Conservation (phyloP, 2,113 vertebrate species). For the Mesembrinibis cayennensis region DNA sequence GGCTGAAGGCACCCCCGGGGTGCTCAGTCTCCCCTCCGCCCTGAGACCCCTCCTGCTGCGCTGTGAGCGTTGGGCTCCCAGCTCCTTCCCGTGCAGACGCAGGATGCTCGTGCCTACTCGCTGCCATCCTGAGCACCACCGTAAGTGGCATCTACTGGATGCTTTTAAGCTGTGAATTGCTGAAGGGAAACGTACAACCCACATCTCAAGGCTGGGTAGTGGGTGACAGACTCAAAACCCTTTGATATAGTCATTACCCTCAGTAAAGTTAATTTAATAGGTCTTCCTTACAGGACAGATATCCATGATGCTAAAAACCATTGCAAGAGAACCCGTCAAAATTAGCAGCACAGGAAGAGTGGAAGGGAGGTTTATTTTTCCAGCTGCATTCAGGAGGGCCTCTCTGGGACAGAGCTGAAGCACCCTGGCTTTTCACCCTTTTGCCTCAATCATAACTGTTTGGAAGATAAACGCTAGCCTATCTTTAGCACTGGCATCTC, state of each 20-base stretch:
- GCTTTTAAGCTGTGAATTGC: not conserved
- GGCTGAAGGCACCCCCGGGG: not conserved
- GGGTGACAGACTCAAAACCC: not conserved
- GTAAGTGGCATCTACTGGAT: not conserved
- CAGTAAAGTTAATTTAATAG: not conserved
- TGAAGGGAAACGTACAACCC: not conserved
- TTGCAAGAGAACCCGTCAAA: not conserved
- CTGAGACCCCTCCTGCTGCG: not conserved
- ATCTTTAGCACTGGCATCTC: conserved; percentile 5
- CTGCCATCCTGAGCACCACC: not conserved
- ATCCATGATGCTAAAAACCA: not conserved
- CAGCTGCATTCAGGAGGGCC: not conserved
- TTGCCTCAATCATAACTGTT: not conserved
- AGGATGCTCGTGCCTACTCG: not conserved
- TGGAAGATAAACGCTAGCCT: not conserved
- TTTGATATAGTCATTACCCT: not conserved
- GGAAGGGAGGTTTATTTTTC: not conserved
- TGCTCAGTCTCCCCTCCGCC: not conserved
- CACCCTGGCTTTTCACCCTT: not conserved
- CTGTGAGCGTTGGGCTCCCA: not conserved
- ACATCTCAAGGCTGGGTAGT: not conserved
- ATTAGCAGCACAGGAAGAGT: not conserved
- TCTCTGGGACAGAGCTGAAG: not conserved
- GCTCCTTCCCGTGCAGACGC: not conserved
- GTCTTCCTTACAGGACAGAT: not conserved